Conservation (phyloP, 2,888 invertebrate species). For the Temnothorax unifasciatus region DNA sequence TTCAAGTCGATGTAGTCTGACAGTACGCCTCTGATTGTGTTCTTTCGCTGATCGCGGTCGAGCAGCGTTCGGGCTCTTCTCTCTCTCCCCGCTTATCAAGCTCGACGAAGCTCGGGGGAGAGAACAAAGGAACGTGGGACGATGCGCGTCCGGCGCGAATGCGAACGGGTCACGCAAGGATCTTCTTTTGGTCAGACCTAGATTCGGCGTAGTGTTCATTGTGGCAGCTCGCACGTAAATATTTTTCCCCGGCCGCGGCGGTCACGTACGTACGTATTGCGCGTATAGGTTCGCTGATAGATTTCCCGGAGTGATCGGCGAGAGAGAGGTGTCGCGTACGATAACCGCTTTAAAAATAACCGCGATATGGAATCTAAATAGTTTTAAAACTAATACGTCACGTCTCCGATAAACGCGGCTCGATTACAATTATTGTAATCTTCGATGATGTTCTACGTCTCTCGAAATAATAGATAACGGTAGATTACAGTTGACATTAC, state of each 20-base stretch:
- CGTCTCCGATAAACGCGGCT: neutral
- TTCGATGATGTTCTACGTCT: slow-evolving; percentile 5
- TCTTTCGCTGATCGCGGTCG: neutral
- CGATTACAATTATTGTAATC: slow-evolving; percentile 32
- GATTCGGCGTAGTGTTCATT: neutral
- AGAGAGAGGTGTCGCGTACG: neutral
- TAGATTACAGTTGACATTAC: neutral
- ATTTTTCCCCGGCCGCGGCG: neutral
- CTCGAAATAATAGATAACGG: slow-evolving; percentile 13
- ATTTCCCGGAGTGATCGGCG: slow-evolving; percentile 9
- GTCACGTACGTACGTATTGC: neutral
- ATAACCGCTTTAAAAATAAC: slow-evolving; percentile 36
- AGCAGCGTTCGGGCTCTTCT: neutral
- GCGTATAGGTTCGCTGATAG: neutral
- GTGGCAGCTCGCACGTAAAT: neutral
- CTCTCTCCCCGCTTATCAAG: neutral
- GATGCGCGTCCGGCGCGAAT: neutral
- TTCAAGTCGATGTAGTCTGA: neutral
- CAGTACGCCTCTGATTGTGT: neutral
- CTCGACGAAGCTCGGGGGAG: neutral
- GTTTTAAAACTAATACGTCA: slow-evolving; percentile 33
- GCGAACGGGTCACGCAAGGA: neutral
- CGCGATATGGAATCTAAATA: slow-evolving; percentile 33
- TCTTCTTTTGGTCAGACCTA: neutral
- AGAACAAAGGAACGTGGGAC: neutral